Evolutionary conservation across 2,113 vertebrate species (phyloP), one percentile per base, ranked within the genome.

Genomic region (Rhipidura dahli): DNA sequence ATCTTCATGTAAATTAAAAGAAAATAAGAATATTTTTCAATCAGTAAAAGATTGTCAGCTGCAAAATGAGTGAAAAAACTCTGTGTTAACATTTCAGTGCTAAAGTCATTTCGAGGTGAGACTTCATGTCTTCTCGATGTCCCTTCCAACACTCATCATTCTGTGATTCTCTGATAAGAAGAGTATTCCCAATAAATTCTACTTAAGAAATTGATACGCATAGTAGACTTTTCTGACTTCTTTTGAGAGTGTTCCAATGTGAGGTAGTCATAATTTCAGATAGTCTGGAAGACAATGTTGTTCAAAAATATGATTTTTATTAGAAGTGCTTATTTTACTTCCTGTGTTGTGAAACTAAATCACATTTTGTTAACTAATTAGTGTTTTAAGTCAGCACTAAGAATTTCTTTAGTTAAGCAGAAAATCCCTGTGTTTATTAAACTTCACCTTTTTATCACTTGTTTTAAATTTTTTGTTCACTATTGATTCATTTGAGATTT

Each of bases 401-500:
- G 63, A 94, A 73, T 87, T 91, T 56, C 17, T 40, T 84, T 77
- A 84, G 78, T 82, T 79, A 81, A 33, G 39, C 42, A 91, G 57
- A 31, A 64, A 69, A 49, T 87, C 50, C n/a, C 23, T 60, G 26
- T 37, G 39, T 91, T 95, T 63, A 40, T 92, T 95, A 87, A 83
- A 93, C 23, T 44, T 82, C n/a, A 75, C 17, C 28, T 88, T 90
- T 89, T 93, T 93, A 94, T 95, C 9, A 64, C 15, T 78, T 53
- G 14, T 92, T 72, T 57, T 39, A 26, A 5, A 88, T 80, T 94
- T 92, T 95, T 92, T 92, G 6, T 90, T 97, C 49, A 90, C 10
- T 75, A 65, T 83, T 37, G 37, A 82, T 85, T 89, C 78, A 78
- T 94, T 82, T 90, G 93, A 96, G 83, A 94, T 85, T 97, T 76